phyloP scores from a whole-genome alignment of 2,888 invertebrate genomes.

The Tiliacea aurago region DNA sequence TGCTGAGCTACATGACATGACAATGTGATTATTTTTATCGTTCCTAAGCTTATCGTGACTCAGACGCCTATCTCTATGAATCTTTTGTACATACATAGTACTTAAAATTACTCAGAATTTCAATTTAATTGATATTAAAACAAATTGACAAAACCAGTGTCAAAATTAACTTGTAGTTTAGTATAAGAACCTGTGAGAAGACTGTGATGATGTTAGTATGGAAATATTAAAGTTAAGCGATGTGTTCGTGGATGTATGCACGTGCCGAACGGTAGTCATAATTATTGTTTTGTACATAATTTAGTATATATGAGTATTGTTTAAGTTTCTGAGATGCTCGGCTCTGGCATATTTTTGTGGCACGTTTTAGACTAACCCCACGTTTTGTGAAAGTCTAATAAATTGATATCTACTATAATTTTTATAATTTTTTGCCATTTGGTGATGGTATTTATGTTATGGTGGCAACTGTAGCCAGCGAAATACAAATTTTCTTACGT shows the following conservation, averaged over 20 bases:
- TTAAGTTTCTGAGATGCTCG: slow-evolving; percentile 55
- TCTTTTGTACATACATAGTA: slow-evolving; percentile 63
- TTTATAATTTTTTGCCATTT: too few species aligned
- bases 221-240: slow-evolving; percentile 78
- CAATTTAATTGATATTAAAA: slow-evolving; percentile 57
- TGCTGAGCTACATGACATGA: slow-evolving; percentile 61
- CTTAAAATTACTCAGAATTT: slow-evolving; percentile 59
- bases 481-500: too few species aligned
- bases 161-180: slow-evolving; percentile 72
- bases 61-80: slow-evolving; percentile 51
- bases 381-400: not conserved
- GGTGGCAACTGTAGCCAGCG: too few species aligned
- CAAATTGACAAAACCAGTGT: slow-evolving; percentile 69
- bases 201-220: slow-evolving; percentile 88
- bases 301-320: slow-evolving; percentile 56
- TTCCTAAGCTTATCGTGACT: slow-evolving; percentile 63
- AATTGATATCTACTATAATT: not conserved
- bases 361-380: not conserved
- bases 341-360: slow-evolving; percentile 69
- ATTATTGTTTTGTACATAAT: slow-evolving; percentile 64
- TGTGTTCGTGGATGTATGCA: slow-evolving; percentile 72
- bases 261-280: slow-evolving; percentile 52
- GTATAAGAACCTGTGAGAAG: slow-evolving; percentile 86
- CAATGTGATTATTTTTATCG: slow-evolving; percentile 66
- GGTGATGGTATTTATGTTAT: too few species aligned